A percentile compares a stretch with the other conserved stretches of the same genome.
These are phyloP conservation scores for Lasioglossum villosulum DNA, from an alignment of 2,888 invertebrate genomes.

Conservation along the genomic window DNA sequence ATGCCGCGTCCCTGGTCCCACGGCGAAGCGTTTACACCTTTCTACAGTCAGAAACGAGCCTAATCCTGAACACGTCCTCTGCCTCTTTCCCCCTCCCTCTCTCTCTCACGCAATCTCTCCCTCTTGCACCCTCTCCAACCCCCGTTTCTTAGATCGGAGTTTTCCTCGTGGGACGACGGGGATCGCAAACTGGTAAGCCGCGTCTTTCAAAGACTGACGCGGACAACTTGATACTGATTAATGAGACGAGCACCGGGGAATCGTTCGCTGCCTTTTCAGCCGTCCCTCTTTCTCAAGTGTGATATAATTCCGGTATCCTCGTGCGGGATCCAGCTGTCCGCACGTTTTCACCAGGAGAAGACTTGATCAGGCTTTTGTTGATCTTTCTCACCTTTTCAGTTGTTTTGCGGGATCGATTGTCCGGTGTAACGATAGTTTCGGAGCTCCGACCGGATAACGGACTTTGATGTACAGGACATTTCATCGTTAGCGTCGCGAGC, in stretches of 20 bases:
- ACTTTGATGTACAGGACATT: not conserved
- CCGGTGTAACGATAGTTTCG: not conserved
- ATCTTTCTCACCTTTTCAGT: not conserved
- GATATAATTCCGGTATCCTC: conserved; percentile 5
- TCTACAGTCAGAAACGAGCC: conserved; percentile 66
- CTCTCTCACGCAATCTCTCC: not conserved
- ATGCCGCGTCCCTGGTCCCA: conserved; percentile 70
- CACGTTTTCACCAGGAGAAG: not conserved
- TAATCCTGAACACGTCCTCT: conserved; percentile 49
- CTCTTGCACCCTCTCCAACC: not conserved
- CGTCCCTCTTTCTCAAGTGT: conserved; percentile 4
- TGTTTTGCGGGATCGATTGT: not conserved
- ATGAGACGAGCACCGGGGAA: conserved; percentile 31
- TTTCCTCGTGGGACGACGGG: not conserved
- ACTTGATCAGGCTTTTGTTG: conserved; percentile 11
- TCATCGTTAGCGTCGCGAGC: not conserved
- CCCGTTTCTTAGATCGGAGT: conserved; percentile 19
- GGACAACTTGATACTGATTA: conserved; percentile 50
- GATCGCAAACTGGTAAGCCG: conserved; percentile 22
- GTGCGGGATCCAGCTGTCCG: not conserved
- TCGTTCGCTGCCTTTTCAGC: conserved; percentile 14
- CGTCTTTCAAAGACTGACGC: conserved; percentile 1
- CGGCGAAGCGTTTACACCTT: conserved; percentile 73
- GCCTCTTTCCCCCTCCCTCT: not conserved
- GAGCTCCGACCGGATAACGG: not conserved